These are phyloP conservation scores for Reinhardtius hippoglossoides DNA, from an alignment of 2,113 vertebrate species.

Conservation along the genomic window DNA sequence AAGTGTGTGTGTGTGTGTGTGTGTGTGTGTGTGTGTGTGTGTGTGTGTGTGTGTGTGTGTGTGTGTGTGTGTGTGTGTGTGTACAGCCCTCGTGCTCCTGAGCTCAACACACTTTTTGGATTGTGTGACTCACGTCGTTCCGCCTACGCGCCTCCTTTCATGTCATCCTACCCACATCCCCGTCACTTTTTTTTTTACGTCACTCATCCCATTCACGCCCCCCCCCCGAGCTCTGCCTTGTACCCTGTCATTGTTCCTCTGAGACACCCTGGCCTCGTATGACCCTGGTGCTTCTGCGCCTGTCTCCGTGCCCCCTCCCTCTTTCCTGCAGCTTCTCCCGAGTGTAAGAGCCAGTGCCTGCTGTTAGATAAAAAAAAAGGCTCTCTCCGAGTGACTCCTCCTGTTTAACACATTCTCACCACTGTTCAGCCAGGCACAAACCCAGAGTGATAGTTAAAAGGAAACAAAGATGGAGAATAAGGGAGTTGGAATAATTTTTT, in stretches of 20 bases:
- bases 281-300: slow-evolving; percentile 24
- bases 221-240: neutral
- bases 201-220: neutral
- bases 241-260: neutral
- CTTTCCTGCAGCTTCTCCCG: slow-evolving; percentile 32
- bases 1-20: neutral
- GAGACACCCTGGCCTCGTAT: slow-evolving; percentile 26
- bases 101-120: slow-evolving; percentile 17
- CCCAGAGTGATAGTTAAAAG: neutral
- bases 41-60: slow-evolving; percentile 13
- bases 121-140: slow-evolving; percentile 26
- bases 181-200: neutral
- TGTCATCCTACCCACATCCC: slow-evolving; percentile 1
- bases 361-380: slow-evolving; percentile 52
- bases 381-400: slow-evolving; percentile 33
- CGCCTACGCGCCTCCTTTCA: slow-evolving; percentile 18
- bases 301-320: slow-evolving; percentile 15
- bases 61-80: slow-evolving; percentile 24
- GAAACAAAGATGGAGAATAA: slow-evolving; percentile 22
- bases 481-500: neutral
- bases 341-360: slow-evolving; percentile 32
- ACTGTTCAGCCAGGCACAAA: slow-evolving; percentile 7
- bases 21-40: slow-evolving; percentile 22
- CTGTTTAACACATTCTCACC: slow-evolving; percentile 34
- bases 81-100: neutral